Evolutionary conservation across 1,140 invertebrate species (phyloP).

Genomic region (Hestina assimilis): DNA sequence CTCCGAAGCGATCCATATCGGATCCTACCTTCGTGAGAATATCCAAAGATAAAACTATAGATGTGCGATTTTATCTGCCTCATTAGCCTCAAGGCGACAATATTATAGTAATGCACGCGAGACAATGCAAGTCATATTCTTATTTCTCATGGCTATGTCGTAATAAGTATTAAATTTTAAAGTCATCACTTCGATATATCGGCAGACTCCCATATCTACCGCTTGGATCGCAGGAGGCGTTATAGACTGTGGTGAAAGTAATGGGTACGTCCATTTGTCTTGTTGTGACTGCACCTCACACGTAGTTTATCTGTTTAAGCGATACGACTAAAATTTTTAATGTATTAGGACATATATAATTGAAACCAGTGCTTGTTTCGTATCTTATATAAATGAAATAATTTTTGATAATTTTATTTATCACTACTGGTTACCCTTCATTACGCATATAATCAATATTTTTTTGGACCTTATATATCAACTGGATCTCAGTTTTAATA

Average conservation of each 20-base stretch:
- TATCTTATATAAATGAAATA: too few species aligned
- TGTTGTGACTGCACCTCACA: slow-evolving; percentile 52
- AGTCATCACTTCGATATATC: slow-evolving; percentile 28
- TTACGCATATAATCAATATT: too few species aligned
- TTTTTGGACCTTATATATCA: neutral
- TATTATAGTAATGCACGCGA: slow-evolving; percentile 9
- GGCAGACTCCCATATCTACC: slow-evolving; percentile 45
- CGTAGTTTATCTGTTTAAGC: slow-evolving; percentile 44
- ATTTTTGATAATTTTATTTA: too few species aligned
- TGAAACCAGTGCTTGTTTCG: too few species aligned
- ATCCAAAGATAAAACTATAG: slow-evolving; percentile 35
- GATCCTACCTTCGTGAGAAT: slow-evolving; percentile 46
- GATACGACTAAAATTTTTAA: slow-evolving; percentile 24
- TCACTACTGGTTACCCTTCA: too few species aligned
- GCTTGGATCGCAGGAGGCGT: slow-evolving; percentile 50
- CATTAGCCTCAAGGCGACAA: slow-evolving; percentile 42
- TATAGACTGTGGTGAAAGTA: slow-evolving; percentile 54
- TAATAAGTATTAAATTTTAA: slow-evolving; percentile 23
- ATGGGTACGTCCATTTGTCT: slow-evolving; percentile 49
- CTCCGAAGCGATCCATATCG: slow-evolving; percentile 45
- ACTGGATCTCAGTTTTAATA: neutral
- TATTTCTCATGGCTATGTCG: neutral
- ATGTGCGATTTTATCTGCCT: slow-evolving; percentile 56
- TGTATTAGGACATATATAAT: too few species aligned
- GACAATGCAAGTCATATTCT: slow-evolving; percentile 8